Conservation (phyloP, 2,888 invertebrate species). For the Xestia rhomboidea region DNA sequence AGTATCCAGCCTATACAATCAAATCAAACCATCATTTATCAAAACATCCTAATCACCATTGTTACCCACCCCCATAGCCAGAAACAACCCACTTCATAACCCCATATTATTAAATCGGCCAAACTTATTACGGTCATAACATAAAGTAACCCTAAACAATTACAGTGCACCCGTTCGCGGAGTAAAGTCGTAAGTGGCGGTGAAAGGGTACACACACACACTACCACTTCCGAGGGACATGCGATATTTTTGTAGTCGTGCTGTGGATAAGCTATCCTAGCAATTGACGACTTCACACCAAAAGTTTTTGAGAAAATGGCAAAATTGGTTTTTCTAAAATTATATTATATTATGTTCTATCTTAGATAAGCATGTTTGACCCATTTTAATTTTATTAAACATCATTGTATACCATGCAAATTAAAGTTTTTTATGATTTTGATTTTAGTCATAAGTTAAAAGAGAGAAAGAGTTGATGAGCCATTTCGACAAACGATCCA, state of each 20-base stretch:
- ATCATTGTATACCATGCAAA: no score
- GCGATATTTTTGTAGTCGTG: neutral
- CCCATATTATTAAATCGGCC: constrained; percentile 75
- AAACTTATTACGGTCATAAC: constrained; percentile 74
- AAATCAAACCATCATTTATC: constrained; percentile 24
- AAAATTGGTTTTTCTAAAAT: no score
- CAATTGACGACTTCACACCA: neutral
- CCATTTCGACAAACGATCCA: no score
- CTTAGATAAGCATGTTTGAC: no score
- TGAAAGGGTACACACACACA: constrained; percentile 64
- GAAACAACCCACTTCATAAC: constrained; percentile 63
- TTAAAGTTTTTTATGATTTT: no score
- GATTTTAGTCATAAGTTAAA: no score
- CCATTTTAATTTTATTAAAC: no score
- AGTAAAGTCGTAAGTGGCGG: constrained; percentile 84
- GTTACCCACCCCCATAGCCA: constrained; percentile 16
- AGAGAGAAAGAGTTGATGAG: neutral
- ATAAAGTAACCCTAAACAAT: constrained; percentile 87
- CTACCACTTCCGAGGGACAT: neutral
- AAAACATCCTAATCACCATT: constrained; percentile 23
- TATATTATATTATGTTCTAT: no score
- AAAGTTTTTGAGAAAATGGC: no score
- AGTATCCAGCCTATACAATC: neutral
- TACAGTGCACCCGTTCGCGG: constrained; percentile 78
- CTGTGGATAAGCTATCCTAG: no score